These are phyloP conservation scores for Nineta flava DNA, from an alignment of 2,888 invertebrate genomes.

Conservation along the genomic window DNA sequence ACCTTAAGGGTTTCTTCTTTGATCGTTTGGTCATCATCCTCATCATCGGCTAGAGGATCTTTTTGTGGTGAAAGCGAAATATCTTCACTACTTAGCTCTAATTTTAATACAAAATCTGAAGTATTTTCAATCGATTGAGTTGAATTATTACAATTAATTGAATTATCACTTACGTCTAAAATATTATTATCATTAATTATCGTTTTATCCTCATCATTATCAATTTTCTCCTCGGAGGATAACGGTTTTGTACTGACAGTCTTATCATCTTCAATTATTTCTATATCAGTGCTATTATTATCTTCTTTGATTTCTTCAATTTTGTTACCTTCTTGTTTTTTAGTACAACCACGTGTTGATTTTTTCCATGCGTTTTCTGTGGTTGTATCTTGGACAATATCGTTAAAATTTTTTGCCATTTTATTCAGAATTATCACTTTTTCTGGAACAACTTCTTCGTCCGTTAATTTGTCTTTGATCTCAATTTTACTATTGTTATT, in stretches of 20 bases:
- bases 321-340: neutral
- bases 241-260: neutral
- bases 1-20: too few relatives aligned
- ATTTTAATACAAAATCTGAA: too few relatives aligned
- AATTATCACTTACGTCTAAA: neutral
- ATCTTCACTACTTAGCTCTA: too few relatives aligned
- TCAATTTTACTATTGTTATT: slow-evolving; percentile 12
- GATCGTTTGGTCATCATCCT: too few relatives aligned
- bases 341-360: neutral
- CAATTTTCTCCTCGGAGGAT: neutral
- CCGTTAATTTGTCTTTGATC: slow-evolving; percentile 4
- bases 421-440: slow-evolving; percentile 35
- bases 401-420: slow-evolving; percentile 40
- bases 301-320: neutral
- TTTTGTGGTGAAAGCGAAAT: too few relatives aligned
- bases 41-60: too few relatives aligned
- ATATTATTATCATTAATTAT: neutral
- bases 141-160: neutral
- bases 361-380: neutral
- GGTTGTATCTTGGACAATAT: slow-evolving; percentile 12
- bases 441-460: slow-evolving; percentile 28
- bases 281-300: neutral
- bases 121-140: neutral
- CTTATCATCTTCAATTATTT: neutral
- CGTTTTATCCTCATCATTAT: neutral